Evolutionary conservation across 2,113 vertebrate species (phyloP).

Genomic region (Mirza zaza): DNA sequence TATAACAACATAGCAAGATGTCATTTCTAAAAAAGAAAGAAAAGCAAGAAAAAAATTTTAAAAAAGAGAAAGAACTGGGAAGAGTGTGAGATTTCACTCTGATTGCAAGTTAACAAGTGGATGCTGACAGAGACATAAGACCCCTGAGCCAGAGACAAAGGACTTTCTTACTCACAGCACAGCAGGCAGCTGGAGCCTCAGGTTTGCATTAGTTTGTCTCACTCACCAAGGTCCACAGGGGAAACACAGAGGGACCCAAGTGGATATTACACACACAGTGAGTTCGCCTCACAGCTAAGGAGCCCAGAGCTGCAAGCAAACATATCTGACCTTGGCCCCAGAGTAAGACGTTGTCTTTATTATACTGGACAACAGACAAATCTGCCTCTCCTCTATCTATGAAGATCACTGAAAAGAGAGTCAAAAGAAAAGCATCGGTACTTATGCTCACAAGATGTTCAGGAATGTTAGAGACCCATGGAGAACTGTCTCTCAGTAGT

Average conservation of each 20-base stretch:
- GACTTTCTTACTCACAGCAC: not conserved
- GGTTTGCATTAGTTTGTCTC: not conserved
- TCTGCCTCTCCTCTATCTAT: not conserved
- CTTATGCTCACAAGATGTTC: not conserved
- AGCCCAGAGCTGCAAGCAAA: not conserved
- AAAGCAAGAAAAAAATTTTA: too few relatives aligned
- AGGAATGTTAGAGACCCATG: not conserved
- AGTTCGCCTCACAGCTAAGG: not conserved
- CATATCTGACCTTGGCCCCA: not conserved
- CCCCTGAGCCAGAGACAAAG: not conserved
- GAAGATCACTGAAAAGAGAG: not conserved
- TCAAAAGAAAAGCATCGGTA: not conserved
- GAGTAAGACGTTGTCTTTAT: not conserved
- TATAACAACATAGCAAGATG: too few relatives aligned
- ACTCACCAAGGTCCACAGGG: not conserved
- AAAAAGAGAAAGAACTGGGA: not conserved
- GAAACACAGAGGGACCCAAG: not conserved
- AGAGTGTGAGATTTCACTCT: not conserved
- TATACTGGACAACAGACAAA: not conserved
- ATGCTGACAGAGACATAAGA: not conserved
- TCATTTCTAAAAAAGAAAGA: too few relatives aligned
- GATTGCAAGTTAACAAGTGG: not conserved
- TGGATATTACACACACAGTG: too few relatives aligned
- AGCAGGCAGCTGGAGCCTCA: not conserved
- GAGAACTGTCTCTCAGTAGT: not conserved